A percentile compares a stretch with the other conserved stretches of the same genome.
phyloP scores from a whole-genome alignment of 2,113 vertebrate species.

The Paralichthys olivaceus region DNA sequence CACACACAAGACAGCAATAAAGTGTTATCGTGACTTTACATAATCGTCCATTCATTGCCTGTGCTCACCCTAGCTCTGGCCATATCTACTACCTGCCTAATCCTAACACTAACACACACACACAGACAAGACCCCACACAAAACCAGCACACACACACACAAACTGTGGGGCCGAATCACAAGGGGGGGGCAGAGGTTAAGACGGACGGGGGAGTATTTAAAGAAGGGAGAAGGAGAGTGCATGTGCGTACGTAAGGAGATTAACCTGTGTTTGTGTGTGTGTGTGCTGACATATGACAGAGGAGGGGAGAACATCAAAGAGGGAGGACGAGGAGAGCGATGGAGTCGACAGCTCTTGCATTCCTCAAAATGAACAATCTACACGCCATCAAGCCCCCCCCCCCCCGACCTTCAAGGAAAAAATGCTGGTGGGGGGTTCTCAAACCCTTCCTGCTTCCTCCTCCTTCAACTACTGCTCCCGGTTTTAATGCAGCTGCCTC shows the following conservation, averaged over 20 bases:
- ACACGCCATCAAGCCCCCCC: slow-evolving; percentile 22
- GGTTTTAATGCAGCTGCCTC: slow-evolving; percentile 58
- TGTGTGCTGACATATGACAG: slow-evolving; percentile 18
- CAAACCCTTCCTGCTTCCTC: slow-evolving; percentile 11
- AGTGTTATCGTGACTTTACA: neutral
- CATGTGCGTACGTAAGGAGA: slow-evolving; percentile 25
- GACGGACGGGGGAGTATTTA: slow-evolving; percentile 28
- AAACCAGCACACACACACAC: slow-evolving; percentile 2
- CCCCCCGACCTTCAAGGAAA: neutral
- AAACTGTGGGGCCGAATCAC: slow-evolving; percentile 24
- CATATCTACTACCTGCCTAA: neutral
- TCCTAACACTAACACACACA: neutral
- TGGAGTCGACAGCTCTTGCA: slow-evolving; percentile 58
- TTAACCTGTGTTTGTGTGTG: slow-evolving; percentile 56
- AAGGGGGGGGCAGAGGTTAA: slow-evolving; percentile 19
- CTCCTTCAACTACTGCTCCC: slow-evolving; percentile 42
- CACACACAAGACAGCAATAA: neutral
- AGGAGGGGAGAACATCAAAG: slow-evolving; percentile 48
- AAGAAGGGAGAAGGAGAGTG: slow-evolving; percentile 23
- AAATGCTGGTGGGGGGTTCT: slow-evolving; percentile 16
- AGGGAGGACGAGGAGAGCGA: slow-evolving; percentile 31
- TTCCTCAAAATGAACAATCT: slow-evolving; percentile 66
- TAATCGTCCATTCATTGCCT: neutral
- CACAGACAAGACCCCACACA: neutral
- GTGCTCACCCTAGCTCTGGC: neutral